A percentile compares a stretch with the other conserved stretches of the same genome.
Conservation (phyloP, 2,113 vertebrate genomes). For the Dendropsophus ebraccatus region DNA sequence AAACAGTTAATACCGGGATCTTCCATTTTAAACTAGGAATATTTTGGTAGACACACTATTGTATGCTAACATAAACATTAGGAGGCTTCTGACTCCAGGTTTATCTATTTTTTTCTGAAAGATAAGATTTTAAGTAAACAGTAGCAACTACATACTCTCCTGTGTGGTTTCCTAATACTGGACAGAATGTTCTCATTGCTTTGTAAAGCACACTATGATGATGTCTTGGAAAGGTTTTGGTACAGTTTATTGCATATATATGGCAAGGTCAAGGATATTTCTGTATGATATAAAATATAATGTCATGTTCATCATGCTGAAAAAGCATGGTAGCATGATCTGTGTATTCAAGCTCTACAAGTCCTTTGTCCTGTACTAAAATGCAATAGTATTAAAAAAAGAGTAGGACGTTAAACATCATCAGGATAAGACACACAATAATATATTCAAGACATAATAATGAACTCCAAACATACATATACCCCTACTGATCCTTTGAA, state of each 20-base stretch:
- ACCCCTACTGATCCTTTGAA: too few relatives aligned
- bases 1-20: not conserved
- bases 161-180: not conserved
- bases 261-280: not conserved
- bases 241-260: not conserved
- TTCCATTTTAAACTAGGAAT: not conserved
- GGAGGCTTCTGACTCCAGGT: not conserved
- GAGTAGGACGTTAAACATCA: too few relatives aligned
- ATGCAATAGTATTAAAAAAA: too few relatives aligned
- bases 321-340: not conserved
- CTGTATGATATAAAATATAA: not conserved
- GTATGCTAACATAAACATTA: slow-evolving; percentile 34
- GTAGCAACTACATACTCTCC: not conserved
- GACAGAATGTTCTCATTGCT: not conserved
- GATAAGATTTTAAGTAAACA: slow-evolving; percentile 26
- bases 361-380: too few relatives aligned
- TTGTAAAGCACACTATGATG: not conserved
- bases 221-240: not conserved
- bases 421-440: too few relatives aligned
- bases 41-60: not conserved
- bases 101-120: not conserved
- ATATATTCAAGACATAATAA: too few relatives aligned
- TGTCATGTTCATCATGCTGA: not conserved
- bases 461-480: too few relatives aligned
- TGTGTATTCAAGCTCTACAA: too few relatives aligned